Conservation (phyloP, 2,113 vertebrate species). For the Nesoenas mayeri region DNA sequence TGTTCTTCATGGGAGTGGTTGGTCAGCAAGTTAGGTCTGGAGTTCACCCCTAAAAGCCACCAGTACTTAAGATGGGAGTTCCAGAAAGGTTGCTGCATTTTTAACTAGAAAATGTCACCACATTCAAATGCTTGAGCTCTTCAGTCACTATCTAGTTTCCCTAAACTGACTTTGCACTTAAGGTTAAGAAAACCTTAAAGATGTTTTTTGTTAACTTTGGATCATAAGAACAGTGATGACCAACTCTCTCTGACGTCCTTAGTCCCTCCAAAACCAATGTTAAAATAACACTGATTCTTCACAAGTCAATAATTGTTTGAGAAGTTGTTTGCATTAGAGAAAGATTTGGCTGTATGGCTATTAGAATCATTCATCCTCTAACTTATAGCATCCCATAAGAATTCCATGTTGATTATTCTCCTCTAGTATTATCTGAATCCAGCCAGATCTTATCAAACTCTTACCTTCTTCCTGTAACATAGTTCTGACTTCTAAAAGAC, state of each 20-base stretch:
- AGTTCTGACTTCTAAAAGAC: not conserved
- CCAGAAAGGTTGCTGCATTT: not conserved
- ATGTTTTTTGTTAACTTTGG: constrained; percentile 30
- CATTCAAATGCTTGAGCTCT: not conserved
- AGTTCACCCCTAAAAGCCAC: not conserved
- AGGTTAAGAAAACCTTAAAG: constrained; percentile 45
- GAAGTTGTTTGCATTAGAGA: not conserved
- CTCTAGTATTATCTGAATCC: not conserved
- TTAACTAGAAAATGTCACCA: not conserved
- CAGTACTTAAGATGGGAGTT: not conserved
- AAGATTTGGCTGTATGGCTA: not conserved
- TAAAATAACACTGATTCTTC: constrained; percentile 26
- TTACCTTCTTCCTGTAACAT: not conserved
- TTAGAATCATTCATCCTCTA: not conserved
- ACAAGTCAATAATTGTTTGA: not conserved
- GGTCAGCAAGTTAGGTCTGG: not conserved
- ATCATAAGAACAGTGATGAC: not conserved
- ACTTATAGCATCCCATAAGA: not conserved
- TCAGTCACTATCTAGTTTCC: constrained; percentile 8
- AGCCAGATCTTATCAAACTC: not conserved
- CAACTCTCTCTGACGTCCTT: not conserved
- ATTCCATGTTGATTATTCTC: not conserved
- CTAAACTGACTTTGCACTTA: not conserved
- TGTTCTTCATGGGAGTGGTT: not conserved
- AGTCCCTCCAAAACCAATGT: not conserved